Percentiles rank a stretch among this genome's conserved stretches.
These are phyloP conservation scores for Trissolcus brochymenae DNA, from an alignment of 2,888 invertebrate species.

Conservation along the genomic window DNA sequence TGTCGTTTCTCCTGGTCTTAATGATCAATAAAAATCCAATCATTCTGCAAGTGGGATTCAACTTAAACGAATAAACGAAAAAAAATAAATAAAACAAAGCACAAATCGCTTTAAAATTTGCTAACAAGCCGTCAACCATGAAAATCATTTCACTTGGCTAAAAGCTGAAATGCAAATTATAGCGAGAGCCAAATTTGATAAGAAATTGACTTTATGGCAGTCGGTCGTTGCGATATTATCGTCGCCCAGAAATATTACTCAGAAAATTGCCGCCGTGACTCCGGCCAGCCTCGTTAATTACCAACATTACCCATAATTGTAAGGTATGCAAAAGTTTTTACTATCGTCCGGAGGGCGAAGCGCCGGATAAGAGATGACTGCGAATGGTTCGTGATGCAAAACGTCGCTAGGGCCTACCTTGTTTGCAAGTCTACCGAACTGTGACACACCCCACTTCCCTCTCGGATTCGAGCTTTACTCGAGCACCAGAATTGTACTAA, in stretches of 20 bases:
- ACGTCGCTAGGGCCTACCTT: slow-evolving; percentile 72
- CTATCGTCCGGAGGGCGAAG: slow-evolving; percentile 75
- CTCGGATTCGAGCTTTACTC: slow-evolving; percentile 8
- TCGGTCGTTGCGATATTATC: slow-evolving; percentile 73
- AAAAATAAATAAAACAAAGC: background rate
- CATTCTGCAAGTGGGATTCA: background rate
- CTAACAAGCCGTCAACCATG: too few species aligned
- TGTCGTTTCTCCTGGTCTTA: background rate
- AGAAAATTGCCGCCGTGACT: slow-evolving; percentile 76
- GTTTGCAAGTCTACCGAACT: slow-evolving; percentile 70
- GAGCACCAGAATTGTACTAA: slow-evolving; percentile 61
- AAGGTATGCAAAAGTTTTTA: slow-evolving; percentile 76
- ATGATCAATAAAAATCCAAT: background rate
- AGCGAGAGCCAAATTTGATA: slow-evolving; percentile 41
- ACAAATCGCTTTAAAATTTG: background rate
- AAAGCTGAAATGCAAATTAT: slow-evolving; percentile 32
- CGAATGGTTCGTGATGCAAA: slow-evolving; percentile 71
- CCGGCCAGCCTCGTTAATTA: slow-evolving; percentile 76
- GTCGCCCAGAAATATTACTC: slow-evolving; percentile 73
- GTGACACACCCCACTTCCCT: slow-evolving; percentile 61
- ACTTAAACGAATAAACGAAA: background rate
- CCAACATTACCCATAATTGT: slow-evolving; percentile 77
- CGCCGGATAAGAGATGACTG: slow-evolving; percentile 60
- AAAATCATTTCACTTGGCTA: too few species aligned
- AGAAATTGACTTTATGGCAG: slow-evolving; percentile 46